phyloP scores from a whole-genome alignment of 2,888 invertebrate genomes.

The Seladonia tumulorum region DNA sequence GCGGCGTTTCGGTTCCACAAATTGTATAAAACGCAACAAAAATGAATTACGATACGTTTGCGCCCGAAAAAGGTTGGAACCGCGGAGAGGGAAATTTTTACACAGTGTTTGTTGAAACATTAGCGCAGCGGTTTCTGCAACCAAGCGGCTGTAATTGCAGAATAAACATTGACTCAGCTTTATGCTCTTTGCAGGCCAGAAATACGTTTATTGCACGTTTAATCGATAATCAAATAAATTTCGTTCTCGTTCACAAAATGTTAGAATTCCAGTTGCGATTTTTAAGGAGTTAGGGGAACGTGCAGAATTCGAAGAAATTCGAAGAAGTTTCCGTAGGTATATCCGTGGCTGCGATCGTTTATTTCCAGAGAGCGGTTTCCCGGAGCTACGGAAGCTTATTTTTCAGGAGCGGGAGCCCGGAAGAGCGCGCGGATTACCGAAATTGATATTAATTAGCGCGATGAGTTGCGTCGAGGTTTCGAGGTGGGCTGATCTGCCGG shows the following conservation, averaged over 20 bases:
- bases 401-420: constrained; percentile 5
- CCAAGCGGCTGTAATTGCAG: not conserved
- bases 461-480: constrained; percentile 53
- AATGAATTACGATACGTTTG: not conserved
- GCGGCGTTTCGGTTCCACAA: not conserved
- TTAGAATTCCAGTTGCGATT: not conserved
- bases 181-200: not conserved
- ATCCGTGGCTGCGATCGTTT: not conserved
- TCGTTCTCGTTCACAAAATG: no score
- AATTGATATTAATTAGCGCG: constrained; percentile 68
- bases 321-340: not conserved
- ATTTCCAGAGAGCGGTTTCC: not conserved
- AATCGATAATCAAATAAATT: no score
- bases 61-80: not conserved
- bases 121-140: not conserved
- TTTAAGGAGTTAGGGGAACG: not conserved
- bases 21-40: not conserved
- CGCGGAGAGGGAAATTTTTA: not conserved
- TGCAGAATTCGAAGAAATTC: not conserved
- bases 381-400: not conserved
- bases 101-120: not conserved
- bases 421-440: constrained; percentile 50
- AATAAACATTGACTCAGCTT: not conserved
- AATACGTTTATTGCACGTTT: no score
- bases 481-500: constrained; percentile 45